phyloP scores from a whole-genome alignment of 2,797 vertebrate genomes.

The Bovichtus variegatus region DNA sequence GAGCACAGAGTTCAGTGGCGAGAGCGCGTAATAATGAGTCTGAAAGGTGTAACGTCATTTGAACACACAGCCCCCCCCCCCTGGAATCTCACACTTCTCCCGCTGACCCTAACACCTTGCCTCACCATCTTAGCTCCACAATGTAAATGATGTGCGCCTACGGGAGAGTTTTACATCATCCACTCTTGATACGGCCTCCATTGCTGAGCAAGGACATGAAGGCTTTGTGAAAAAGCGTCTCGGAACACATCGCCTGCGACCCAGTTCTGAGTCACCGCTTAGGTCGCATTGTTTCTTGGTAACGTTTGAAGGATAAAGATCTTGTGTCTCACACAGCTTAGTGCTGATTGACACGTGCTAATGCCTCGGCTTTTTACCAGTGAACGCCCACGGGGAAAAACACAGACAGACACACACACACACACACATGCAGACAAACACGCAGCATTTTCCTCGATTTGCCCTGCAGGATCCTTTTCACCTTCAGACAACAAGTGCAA shows the following conservation, averaged over 20 bases:
- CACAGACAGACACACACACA: too few relatives aligned
- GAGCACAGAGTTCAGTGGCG: conserved; percentile 9
- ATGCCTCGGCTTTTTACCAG: conserved; percentile 43
- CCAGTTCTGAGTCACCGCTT: conserved; percentile 2
- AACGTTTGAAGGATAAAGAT: conserved; percentile 37
- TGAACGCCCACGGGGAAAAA: conserved; percentile 26
- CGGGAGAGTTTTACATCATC: not conserved
- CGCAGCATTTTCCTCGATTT: conserved; percentile 5
- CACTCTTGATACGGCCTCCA: not conserved
- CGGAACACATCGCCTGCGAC: not conserved
- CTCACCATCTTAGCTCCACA: conserved; percentile 3
- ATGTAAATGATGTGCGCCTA: not conserved
- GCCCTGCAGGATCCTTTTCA: conserved; percentile 29
- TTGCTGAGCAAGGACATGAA: not conserved
- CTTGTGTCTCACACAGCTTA: conserved; percentile 7
- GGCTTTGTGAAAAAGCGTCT: not conserved
- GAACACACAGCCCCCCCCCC: not conserved
- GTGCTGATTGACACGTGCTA: conserved; percentile 29
- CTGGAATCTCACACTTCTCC: conserved; percentile 11
- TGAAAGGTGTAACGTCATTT: not conserved
- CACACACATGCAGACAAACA: not conserved
- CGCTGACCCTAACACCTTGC: conserved; percentile 11
- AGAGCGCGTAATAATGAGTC: not conserved
- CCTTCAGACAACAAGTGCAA: conserved; percentile 50
- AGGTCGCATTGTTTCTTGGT: conserved; percentile 28